These are phyloP conservation scores for Parnassius orleans DNA, from an alignment of 2,888 invertebrate genomes.

Conservation along the genomic window DNA sequence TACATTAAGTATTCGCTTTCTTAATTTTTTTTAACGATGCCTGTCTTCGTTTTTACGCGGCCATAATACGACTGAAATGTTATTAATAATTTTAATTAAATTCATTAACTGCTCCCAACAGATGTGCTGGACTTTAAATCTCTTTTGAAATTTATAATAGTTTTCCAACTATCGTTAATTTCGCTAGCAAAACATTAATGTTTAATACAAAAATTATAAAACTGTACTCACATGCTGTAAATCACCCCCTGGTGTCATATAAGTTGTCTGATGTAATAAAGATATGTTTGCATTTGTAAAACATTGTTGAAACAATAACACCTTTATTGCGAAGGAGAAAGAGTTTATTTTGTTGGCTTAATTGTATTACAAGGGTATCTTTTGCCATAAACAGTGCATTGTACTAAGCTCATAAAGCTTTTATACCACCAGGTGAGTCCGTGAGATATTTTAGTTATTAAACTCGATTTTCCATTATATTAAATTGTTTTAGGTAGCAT, in stretches of 20 bases:
- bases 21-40: no score
- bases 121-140: neutral
- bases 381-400: conserved; percentile 41
- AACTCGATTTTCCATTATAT: conserved; percentile 7
- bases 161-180: conserved; percentile 13
- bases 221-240: conserved; percentile 31
- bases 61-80: no score
- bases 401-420: conserved; percentile 37
- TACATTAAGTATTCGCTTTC: no score
- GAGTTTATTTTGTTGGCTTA: neutral
- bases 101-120: neutral
- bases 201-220: conserved; percentile 45
- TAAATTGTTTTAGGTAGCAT: no score
- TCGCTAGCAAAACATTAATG: conserved; percentile 17
- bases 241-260: conserved; percentile 42
- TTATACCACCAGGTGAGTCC: conserved; percentile 41
- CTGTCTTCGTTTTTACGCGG: no score
- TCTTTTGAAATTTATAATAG: conserved; percentile 13
- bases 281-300: conserved; percentile 20
- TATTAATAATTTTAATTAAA: neutral
- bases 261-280: conserved; percentile 42
- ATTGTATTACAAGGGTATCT: conserved; percentile 25
- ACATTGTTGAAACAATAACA: conserved; percentile 5
- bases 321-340: conserved; percentile 22
- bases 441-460: conserved; percentile 41